A percentile compares a stretch with the other conserved stretches of the same genome.
Evolutionary conservation across 2,888 invertebrate genomes (phyloP).

Genomic region (Parnassius glacialis): DNA sequence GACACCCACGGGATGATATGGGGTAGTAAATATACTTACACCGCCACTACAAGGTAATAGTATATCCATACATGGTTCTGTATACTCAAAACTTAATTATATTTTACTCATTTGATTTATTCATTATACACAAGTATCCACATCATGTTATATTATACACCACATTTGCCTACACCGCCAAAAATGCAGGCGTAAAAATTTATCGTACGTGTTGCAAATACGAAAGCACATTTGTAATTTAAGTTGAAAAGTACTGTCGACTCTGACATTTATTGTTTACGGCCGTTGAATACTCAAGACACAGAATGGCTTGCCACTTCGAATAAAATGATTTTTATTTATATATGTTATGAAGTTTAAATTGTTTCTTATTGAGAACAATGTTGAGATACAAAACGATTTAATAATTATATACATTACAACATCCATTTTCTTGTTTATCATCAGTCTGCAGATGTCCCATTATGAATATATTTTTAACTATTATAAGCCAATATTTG

Average conservation of each 20-base stretch:
- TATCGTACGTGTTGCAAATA: slow-evolving; percentile 11
- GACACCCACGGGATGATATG: too few species aligned
- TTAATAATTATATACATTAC: too few species aligned
- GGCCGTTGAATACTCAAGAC: slow-evolving; percentile 14
- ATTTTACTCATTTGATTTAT: too few species aligned
- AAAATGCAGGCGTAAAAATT: slow-evolving; percentile 3
- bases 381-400: not conserved
- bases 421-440: too few species aligned
- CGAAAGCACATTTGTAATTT: slow-evolving; percentile 19
- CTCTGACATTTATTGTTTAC: slow-evolving; percentile 24
- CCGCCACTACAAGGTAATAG: too few species aligned
- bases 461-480: too few species aligned
- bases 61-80: too few species aligned
- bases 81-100: too few species aligned
- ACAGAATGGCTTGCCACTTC: slow-evolving; percentile 10
- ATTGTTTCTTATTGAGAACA: not conserved
- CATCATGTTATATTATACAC: not conserved
- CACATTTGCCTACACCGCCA: not conserved
- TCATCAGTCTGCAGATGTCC: too few species aligned
- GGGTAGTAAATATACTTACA: too few species aligned
- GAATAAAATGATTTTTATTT: slow-evolving; percentile 7
- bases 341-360: slow-evolving; percentile 14
- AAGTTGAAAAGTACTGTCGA: slow-evolving; percentile 19
- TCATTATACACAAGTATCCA: too few species aligned
- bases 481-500: too few species aligned